These are phyloP conservation scores for Tragelaphus strepsiceros DNA, from an alignment of 2,113 vertebrate genomes.

Conservation along the genomic window DNA sequence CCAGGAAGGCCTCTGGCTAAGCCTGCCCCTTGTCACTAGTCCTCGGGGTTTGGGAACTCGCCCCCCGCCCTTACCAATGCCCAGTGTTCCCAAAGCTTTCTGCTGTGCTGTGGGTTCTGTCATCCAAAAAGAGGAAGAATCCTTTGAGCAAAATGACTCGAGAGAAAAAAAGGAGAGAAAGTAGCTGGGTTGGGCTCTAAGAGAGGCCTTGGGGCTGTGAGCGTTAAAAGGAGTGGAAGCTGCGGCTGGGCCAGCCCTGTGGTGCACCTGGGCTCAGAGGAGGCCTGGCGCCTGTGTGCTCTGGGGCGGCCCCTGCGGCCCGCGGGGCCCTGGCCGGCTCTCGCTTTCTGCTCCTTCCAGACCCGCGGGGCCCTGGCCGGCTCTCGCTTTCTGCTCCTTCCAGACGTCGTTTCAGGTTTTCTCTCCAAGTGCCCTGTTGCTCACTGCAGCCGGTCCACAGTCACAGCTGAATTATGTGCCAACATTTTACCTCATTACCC, in stretches of 20 bases:
- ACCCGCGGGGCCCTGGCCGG: too few relatives aligned
- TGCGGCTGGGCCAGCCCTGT: not conserved
- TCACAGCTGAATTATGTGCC: not conserved
- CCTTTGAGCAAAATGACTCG: conserved; percentile 8
- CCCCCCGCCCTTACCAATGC: not conserved
- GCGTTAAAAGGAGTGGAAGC: not conserved
- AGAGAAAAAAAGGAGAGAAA: not conserved
- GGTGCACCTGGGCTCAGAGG: not conserved
- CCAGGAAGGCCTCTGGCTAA: conserved; percentile 14
- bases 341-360: not conserved
- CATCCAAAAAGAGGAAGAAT: not conserved
- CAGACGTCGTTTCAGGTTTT: not conserved
- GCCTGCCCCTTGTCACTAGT: not conserved
- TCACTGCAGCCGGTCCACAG: not conserved
- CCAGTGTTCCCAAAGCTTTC: not conserved
- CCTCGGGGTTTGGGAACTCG: not conserved
- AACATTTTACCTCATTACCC: not conserved
- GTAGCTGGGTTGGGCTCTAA: not conserved
- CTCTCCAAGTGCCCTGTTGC: not conserved
- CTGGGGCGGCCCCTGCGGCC: not conserved
- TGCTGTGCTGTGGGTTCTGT: not conserved
- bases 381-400: not conserved
- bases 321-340: not conserved
- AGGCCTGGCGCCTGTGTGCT: too few relatives aligned
- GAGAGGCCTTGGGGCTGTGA: not conserved